Evolutionary conservation across 1,140 invertebrate species (phyloP).

Genomic region (Bacillus rossius): DNA sequence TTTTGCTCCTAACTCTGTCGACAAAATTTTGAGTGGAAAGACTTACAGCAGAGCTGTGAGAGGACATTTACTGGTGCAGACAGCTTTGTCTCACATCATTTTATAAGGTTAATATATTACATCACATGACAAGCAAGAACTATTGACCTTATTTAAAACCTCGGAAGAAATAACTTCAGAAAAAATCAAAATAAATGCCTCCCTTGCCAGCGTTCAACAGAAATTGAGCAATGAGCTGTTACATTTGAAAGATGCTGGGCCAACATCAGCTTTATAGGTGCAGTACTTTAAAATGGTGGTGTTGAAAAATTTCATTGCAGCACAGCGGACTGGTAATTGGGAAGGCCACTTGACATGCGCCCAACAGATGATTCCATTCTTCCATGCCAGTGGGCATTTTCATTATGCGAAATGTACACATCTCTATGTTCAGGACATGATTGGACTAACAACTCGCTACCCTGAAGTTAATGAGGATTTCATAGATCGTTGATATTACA

Average conservation of each 20-base stretch:
- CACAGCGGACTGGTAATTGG: no score
- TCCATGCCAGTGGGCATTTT: no score
- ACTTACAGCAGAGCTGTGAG: neutral
- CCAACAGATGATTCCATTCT: no score
- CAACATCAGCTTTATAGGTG: slow-evolving; percentile 4
- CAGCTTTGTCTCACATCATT: slow-evolving; percentile 1
- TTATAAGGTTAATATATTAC: neutral
- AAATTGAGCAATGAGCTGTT: neutral
- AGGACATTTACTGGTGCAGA: neutral
- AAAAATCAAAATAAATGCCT: neutral
- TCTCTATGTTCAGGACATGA: no score
- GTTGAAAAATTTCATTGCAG: no score
- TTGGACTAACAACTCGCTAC: no score
- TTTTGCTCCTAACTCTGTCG: slow-evolving; percentile 30
- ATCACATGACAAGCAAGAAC: slow-evolving; percentile 1
- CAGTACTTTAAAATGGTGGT: no score
- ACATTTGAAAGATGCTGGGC: neutral
- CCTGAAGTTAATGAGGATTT: no score
- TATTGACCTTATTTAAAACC: neutral
- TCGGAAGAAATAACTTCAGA: neutral
- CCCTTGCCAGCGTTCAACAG: neutral
- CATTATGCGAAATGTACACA: no score
- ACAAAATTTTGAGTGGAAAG: slow-evolving; percentile 30
- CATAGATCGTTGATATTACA: no score
- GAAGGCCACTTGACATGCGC: no score